Conservation (phyloP, 2,888 invertebrate species). For the Rhagonycha fulva region DNA sequence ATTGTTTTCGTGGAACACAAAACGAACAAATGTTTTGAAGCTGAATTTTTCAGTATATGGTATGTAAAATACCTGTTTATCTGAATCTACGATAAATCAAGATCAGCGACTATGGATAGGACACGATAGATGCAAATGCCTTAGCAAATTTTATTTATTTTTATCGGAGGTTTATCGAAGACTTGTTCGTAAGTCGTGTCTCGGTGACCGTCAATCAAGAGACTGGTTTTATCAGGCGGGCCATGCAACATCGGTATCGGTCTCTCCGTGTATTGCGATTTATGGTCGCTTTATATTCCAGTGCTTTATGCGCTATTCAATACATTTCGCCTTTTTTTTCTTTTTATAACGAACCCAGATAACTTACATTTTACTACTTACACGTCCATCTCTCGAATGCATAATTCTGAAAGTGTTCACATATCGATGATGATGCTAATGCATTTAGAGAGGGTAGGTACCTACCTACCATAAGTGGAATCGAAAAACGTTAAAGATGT, state of each 20-base stretch:
- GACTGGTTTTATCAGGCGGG: conserved; percentile 39
- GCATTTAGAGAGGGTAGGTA: neutral
- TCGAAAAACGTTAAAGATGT: conserved; percentile 21
- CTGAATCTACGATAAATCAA: conserved; percentile 41
- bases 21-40: neutral
- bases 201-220: conserved; percentile 44
- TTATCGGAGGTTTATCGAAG: conserved; percentile 42
- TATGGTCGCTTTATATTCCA: conserved; percentile 36
- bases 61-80: conserved; percentile 33
- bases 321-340: conserved; percentile 2
- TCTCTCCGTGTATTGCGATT: conserved; percentile 31
- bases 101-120: conserved; percentile 35
- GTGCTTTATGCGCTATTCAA: conserved; percentile 34
- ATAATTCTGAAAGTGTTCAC: neutral
- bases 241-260: conserved; percentile 36
- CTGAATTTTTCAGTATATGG: conserved; percentile 2
- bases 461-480: conserved; percentile 14
- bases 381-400: neutral
- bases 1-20: neutral
- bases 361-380: neutral
- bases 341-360: neutral
- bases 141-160: conserved; percentile 43
- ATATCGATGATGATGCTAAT: conserved; percentile 1
- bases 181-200: conserved; percentile 44
- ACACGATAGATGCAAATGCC: conserved; percentile 43